These are phyloP conservation scores for Saturnia japonica DNA, from an alignment of 2,888 invertebrate genomes.

Conservation along the genomic window DNA sequence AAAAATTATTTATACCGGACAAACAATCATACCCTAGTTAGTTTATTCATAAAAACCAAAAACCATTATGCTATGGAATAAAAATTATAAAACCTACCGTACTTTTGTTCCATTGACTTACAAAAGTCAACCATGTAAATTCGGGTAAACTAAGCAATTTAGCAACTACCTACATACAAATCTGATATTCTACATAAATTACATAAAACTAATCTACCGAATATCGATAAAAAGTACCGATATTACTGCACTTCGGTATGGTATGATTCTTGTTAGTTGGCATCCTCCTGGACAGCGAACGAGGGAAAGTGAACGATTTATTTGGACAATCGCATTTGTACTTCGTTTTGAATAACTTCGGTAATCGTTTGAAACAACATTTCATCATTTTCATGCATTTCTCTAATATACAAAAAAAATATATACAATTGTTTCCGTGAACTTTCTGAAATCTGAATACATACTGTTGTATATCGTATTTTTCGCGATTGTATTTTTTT, in stretches of 20 bases:
- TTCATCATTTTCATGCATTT: constrained; percentile 76
- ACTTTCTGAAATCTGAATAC: background rate
- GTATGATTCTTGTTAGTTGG: constrained; percentile 73
- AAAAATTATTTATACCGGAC: no score
- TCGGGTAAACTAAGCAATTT: background rate
- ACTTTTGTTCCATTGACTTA: background rate
- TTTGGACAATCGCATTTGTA: constrained; percentile 59
- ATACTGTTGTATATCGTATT: background rate
- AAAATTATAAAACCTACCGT: background rate
- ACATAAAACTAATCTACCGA: constrained; percentile 1
- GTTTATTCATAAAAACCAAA: background rate
- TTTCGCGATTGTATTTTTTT: no score
- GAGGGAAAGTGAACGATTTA: constrained; percentile 72
- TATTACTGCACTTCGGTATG: constrained; percentile 70
- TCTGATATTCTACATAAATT: background rate
- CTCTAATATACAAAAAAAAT: constrained; percentile 44
- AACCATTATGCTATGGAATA: background rate
- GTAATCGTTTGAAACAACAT: constrained; percentile 69
- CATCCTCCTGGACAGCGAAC: constrained; percentile 56
- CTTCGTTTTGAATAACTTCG: constrained; percentile 69
- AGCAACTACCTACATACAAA: constrained; percentile 1
- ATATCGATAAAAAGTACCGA: constrained; percentile 45
- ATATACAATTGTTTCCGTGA: background rate
- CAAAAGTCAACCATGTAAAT: background rate
- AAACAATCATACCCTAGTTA: no score